These are phyloP conservation scores for Microtus richardsoni DNA, from an alignment of 2,113 vertebrate species.

Conservation along the genomic window DNA sequence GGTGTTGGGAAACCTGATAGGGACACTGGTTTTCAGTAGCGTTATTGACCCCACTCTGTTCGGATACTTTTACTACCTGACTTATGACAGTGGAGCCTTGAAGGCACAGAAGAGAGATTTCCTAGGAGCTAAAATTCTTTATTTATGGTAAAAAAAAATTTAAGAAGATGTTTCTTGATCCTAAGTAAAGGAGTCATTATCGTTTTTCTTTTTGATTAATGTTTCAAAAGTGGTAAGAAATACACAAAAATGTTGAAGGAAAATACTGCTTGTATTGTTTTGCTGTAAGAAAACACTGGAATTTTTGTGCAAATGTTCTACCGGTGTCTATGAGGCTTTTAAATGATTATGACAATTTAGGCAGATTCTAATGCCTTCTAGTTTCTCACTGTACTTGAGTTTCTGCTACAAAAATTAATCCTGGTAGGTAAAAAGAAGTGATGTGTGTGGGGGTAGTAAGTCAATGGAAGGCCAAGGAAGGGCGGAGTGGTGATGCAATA, in stretches of 20 bases:
- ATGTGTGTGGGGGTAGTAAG: neutral
- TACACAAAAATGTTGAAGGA: neutral
- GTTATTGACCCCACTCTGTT: neutral
- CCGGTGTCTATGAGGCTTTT: neutral
- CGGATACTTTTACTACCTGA: neutral
- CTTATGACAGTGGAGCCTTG: neutral
- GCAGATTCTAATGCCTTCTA: neutral
- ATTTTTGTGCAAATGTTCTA: neutral
- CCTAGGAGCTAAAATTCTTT: neutral
- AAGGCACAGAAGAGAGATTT: neutral
- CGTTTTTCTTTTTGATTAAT: slow-evolving; percentile 29
- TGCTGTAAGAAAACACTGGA: neutral
- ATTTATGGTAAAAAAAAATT: neutral
- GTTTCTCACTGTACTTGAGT: neutral
- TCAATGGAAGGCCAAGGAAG: neutral
- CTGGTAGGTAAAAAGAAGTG: neutral
- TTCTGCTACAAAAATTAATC: slow-evolving; percentile 3
- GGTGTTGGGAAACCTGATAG: neutral
- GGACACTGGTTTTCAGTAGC: neutral
- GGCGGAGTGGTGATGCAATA: neutral
- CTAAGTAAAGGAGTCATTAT: neutral
- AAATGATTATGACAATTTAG: neutral
- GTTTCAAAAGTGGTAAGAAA: neutral
- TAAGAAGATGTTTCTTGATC: neutral
- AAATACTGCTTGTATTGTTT: neutral